These are phyloP conservation scores for Leucopsar rothschildi DNA, from an alignment of 2,113 vertebrate species.

Conservation along the genomic window DNA sequence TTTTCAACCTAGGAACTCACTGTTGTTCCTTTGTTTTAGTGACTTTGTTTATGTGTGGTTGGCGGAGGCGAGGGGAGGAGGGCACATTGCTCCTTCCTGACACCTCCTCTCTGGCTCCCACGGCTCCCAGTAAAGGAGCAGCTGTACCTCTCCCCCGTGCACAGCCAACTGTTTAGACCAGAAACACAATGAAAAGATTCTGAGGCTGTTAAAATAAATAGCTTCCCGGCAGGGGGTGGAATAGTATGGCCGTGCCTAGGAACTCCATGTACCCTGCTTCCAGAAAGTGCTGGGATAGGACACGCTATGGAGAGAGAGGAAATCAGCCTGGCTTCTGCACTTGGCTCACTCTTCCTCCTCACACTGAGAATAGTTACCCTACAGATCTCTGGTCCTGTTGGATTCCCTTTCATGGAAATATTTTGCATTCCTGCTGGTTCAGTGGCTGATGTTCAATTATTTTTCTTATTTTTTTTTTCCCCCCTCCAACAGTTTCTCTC, in stretches of 20 bases:
- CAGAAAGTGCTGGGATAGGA: slow-evolving; percentile 30
- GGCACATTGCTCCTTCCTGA: slow-evolving; percentile 22
- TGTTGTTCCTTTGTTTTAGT: slow-evolving; percentile 63
- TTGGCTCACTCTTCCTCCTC: slow-evolving; percentile 41
- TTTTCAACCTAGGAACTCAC: slow-evolving; percentile 45
- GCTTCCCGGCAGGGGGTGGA: slow-evolving; percentile 21
- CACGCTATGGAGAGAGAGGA: background rate
- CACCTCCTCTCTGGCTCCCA: slow-evolving; percentile 12
- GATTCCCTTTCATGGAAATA: slow-evolving; percentile 55
- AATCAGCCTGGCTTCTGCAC: slow-evolving; percentile 45
- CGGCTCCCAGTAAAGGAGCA: background rate
- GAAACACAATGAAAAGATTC: slow-evolving; percentile 52
- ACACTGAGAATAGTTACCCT: slow-evolving; percentile 50
- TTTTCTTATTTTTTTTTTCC: background rate
- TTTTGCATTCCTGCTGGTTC: slow-evolving; percentile 32
- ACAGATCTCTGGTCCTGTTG: background rate
- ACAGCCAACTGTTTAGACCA: slow-evolving; percentile 6
- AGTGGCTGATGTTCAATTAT: slow-evolving; percentile 28
- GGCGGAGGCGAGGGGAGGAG: background rate
- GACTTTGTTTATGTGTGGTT: slow-evolving; percentile 37
- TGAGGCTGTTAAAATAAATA: slow-evolving; percentile 44
- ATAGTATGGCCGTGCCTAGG: background rate
- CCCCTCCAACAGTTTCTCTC: background rate
- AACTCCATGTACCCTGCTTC: slow-evolving; percentile 36
- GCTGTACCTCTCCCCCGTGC: background rate